Base-by-base conservation (phyloP, 2,113 vertebrate species). In the Neofelis nebulosa region DNA sequence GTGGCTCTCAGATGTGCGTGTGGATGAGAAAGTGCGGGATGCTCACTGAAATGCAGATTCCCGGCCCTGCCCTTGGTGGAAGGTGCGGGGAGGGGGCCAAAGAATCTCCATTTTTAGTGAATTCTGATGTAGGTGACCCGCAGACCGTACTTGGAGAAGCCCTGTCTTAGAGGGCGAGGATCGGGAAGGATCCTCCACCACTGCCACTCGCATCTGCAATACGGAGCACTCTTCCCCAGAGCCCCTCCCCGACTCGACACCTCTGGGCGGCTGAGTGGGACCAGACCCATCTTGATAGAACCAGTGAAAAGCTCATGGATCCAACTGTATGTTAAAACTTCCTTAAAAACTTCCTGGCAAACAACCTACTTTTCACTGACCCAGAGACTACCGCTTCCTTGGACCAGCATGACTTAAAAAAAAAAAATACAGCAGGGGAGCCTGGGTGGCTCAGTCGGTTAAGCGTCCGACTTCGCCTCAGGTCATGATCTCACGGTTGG, bases 271-370 rank as follows among this genome's bases (percentile, higher is more conserved):
- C 57, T 78, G 13, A 68, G 61, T 27, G 21, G 45, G 52, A 21
- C 6, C 8, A 89, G n/a, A 94, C 45, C 8, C 33, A 36, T 16
- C 66, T 57, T 27, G 69, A 74, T 0, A 88, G 78, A 74, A 73
- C 14, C 52, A 71, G 80, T 4, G 27, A 90, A 91, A 68, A 91
- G 31, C 33, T 86, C 68, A 27, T 31, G 29, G 71, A 68, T 18
- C 48, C 63, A 88, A 55, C 15, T 71, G 2, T 7, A 38, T 65
- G 88, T 97, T 27, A 93, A 66, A 95, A 55, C 52, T 90, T 82
- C 66, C 55, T 82, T 38, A 27, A 74, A 87, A 68, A 25, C 38
- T 38, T 12, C 2, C 11, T 9, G 41, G 87, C 90, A 87, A 69
- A 33, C 15, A 84, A 38, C 5, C 65, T 80, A 36, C 61, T 79